Conservation (phyloP, 2,797 vertebrate species). For the Myotis myotis region DNA sequence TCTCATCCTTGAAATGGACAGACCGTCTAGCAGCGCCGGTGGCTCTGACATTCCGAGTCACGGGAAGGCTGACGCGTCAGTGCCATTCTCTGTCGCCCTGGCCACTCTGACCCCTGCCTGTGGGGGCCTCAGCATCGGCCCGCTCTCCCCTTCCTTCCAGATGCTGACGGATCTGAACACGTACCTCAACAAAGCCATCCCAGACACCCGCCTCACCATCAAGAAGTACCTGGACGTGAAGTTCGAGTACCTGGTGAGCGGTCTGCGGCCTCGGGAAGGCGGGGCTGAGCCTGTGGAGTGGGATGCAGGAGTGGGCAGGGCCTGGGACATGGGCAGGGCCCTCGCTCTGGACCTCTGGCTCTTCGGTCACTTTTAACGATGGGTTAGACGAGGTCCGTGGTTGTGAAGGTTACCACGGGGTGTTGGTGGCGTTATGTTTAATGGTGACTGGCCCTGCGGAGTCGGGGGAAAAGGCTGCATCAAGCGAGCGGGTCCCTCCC, state of each 20-base stretch:
- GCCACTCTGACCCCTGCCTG: background rate
- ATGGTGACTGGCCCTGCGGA: background rate
- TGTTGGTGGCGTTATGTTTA: background rate
- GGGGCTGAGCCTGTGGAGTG: background rate
- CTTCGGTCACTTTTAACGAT: background rate
- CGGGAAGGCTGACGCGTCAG: background rate
- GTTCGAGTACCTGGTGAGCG: conserved; percentile 97
- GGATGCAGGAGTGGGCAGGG: background rate
- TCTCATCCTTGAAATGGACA: background rate
- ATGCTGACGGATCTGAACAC: conserved; percentile 99
- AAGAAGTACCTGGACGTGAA: conserved; percentile 99
- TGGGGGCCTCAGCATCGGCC: background rate
- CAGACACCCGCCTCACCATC: conserved; percentile 98
- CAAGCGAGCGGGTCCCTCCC: background rate
- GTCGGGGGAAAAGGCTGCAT: background rate
- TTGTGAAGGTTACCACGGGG: background rate
- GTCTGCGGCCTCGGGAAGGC: background rate
- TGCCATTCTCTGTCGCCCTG: background rate
- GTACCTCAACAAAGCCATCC: conserved; percentile 98
- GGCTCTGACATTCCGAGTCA: background rate
- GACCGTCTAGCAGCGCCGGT: fast-evolving
- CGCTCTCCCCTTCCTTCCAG: conserved; percentile 80
- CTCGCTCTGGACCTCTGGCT: background rate
- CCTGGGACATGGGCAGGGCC: background rate
- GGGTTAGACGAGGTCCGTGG: background rate